Evolutionary conservation across 2,113 vertebrate genomes (phyloP).

Genomic region (Galemys pyrenaicus): DNA sequence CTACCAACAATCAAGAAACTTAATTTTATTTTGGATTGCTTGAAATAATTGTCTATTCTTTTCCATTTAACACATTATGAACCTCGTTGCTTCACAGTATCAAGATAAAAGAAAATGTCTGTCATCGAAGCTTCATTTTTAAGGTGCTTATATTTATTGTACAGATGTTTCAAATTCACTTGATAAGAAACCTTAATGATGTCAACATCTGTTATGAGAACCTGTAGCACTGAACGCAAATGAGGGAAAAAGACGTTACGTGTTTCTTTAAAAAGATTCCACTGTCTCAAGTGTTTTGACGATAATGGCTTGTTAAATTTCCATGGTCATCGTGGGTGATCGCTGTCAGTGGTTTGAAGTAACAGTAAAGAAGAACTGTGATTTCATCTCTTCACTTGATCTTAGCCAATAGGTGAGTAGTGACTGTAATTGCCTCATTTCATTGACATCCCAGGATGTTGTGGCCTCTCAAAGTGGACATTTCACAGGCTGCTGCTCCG

Average conservation of each 20-base stretch:
- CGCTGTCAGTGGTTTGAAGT: background rate
- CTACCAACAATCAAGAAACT: slow-evolving; percentile 7
- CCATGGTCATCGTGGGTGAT: background rate
- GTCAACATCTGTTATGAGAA: background rate
- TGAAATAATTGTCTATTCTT: background rate
- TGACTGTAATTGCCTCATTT: background rate
- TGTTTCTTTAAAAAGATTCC: background rate
- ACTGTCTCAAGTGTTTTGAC: background rate
- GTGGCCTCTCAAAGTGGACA: background rate
- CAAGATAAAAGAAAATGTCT: background rate
- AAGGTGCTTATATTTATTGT: background rate
- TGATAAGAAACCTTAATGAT: background rate
- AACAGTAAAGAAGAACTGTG: background rate
- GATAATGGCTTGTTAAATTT: background rate
- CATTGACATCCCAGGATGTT: background rate
- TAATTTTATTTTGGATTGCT: slow-evolving; percentile 30
- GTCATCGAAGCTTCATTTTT: background rate
- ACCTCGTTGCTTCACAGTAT: background rate
- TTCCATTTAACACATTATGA: slow-evolving; percentile 16
- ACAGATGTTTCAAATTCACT: slow-evolving; percentile 37
- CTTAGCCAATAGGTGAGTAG: background rate
- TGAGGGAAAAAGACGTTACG: background rate
- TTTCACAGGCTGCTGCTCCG: rapidly evolving
- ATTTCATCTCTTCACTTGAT: background rate
- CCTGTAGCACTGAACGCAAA: background rate